Evolutionary conservation across 1,140 invertebrate genomes (phyloP).

Genomic region (Zaprionus nigranus): DNA sequence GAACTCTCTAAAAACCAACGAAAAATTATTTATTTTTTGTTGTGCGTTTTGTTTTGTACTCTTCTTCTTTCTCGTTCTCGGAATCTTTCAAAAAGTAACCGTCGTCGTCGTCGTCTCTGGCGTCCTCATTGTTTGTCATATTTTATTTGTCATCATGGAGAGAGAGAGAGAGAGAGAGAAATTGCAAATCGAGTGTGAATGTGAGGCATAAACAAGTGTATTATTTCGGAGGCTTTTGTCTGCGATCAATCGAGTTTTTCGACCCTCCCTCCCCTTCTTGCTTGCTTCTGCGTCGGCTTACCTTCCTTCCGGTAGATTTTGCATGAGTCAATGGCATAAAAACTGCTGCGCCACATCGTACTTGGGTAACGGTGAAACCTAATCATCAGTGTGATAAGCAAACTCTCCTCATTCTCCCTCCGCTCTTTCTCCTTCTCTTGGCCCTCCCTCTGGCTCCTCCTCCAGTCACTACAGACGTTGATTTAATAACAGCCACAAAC

Average conservation of each 20-base stretch:
- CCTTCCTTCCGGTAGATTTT: constrained; percentile 57
- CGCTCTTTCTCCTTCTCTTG: background rate
- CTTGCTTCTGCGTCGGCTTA: background rate
- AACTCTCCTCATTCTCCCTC: background rate
- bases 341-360: constrained; percentile 46
- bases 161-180: background rate
- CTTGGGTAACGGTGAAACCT: constrained; percentile 34
- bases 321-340: constrained; percentile 62
- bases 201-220: constrained; percentile 43
- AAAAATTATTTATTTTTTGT: constrained; percentile 27
- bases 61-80: constrained; percentile 23
- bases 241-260: constrained; percentile 4
- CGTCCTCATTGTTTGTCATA: constrained; percentile 21
- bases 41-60: background rate
- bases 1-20: constrained; percentile 16
- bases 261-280: background rate
- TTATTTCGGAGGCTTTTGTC: constrained; percentile 35
- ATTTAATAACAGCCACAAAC: constrained; percentile 15
- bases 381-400: constrained; percentile 36
- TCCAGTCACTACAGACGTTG: background rate
- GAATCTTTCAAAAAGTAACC: constrained; percentile 61
- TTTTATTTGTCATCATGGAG: constrained; percentile 26
- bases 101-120: constrained; percentile 37
- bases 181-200: constrained; percentile 17
- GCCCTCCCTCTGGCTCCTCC: background rate